Conservation (phyloP, 2,113 vertebrate species). For the Podilymbus podiceps region DNA sequence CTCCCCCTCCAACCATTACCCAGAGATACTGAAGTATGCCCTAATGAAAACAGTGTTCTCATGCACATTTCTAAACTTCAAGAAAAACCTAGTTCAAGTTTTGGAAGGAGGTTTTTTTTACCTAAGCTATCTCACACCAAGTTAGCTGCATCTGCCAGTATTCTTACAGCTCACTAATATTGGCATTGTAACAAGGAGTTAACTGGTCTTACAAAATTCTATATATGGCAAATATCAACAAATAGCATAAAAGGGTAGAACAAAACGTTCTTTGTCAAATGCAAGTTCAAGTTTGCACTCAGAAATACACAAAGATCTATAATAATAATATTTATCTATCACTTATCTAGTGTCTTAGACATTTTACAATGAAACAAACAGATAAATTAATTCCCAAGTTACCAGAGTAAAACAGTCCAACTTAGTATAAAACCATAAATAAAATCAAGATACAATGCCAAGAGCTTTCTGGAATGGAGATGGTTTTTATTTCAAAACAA, state of each 20-base stretch:
- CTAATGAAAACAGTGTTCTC: background rate
- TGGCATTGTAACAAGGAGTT: background rate
- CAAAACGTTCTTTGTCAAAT: conserved; percentile 63
- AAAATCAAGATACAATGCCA: conserved; percentile 34
- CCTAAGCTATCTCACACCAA: background rate
- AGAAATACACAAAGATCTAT: conserved; percentile 59
- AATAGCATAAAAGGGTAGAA: conserved; percentile 26
- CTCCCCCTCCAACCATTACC: background rate
- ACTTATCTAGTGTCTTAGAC: conserved; percentile 37
- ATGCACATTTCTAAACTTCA: background rate
- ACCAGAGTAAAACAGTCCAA: background rate
- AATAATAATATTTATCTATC: conserved; percentile 62
- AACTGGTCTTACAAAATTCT: background rate
- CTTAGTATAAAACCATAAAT: conserved; percentile 34
- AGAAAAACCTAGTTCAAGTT: background rate
- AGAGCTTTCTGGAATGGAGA: conserved; percentile 22
- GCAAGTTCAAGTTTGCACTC: conserved; percentile 62
- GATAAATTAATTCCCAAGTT: conserved; percentile 28
- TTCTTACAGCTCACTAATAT: background rate
- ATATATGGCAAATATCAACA: conserved; percentile 30
- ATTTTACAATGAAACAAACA: conserved; percentile 33
- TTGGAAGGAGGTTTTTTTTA: background rate
- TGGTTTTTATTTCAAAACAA: conserved; percentile 20
- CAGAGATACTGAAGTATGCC: background rate
- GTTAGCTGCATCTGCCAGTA: background rate